Evolutionary conservation across 2,888 invertebrate species (phyloP), one percentile per base, ranked within the genome.

Genomic region (Megaustenia siamemsis): DNA sequence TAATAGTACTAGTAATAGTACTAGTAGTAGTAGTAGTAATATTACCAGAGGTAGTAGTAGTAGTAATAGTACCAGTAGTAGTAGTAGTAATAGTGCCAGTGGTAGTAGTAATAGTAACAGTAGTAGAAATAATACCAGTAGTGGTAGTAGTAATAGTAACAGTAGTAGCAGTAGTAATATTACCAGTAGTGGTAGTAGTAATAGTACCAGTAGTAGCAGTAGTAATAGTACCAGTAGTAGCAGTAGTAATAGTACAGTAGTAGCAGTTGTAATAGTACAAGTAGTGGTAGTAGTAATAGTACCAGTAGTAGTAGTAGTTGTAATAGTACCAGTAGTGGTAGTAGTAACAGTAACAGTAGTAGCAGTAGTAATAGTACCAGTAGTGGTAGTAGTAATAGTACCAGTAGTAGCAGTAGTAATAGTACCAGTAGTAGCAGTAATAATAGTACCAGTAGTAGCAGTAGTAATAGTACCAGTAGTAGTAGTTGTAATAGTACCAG

Each of bases 251-350:
- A 43, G 76, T 15, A 56, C 56, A 63, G 21, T 38, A 78, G 63
- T 78, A 78, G 78, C 35, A 63, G 78, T 63, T 63, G 78, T 78
- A 78, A 40, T 38, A 63, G 78, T 60, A 78, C 40, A 24, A 78
- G 78, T 63, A 63, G 78, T 63, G 63, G 60, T 38, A 78, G 78
- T 63, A 78, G 78, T 78, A 78, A n/a, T 78, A 63, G 60, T 78
- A 78, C 35, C 38, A 78, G 63, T 78, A 78, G 38, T 63, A 78
- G 63, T 78, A 78, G 78, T 78, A 35, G n/a, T n/a, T n/a, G 63
- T 78, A 18, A 40, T 78, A 35, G 38, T 78, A 63, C 15, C 28
- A 35, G 35, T 60, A 12, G 35, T 60, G 35, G 8, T 53, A 6
- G 32, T 28, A 66, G 32, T 66, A 66, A 66, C 18, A 21, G 32